Conservation (phyloP, 1,140 invertebrate species). For the Drosophila willistoni region DNA sequence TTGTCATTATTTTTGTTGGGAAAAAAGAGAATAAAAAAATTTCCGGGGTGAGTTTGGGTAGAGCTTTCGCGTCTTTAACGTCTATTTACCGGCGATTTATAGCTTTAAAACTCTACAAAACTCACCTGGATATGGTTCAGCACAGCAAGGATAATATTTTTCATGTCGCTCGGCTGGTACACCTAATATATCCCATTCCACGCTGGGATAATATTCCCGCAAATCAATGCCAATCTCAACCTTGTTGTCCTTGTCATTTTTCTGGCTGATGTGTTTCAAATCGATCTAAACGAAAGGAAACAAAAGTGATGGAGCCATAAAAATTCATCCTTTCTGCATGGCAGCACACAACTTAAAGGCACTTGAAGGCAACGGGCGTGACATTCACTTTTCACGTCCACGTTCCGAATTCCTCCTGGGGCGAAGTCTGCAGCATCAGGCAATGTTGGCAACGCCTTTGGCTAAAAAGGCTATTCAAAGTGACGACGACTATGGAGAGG, state of each 20-base stretch:
- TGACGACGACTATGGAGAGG: slow-evolving; percentile 23
- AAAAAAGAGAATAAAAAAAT: not conserved
- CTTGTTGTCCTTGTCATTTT: slow-evolving; percentile 88
- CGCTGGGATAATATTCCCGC: slow-evolving; percentile 96
- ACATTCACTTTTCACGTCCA: slow-evolving; percentile 35
- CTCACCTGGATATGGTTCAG: slow-evolving; percentile 92
- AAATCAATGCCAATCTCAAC: slow-evolving; percentile 95
- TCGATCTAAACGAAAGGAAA: slow-evolving; percentile 88
- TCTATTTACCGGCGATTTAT: slow-evolving; percentile 51
- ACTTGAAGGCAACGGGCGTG: slow-evolving; percentile 55
- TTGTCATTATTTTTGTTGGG: not conserved
- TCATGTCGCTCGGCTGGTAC: slow-evolving; percentile 95
- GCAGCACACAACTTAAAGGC: slow-evolving; percentile 45
- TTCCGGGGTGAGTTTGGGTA: slow-evolving; percentile 73
- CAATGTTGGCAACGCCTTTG: slow-evolving; percentile 25
- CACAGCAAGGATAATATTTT: slow-evolving; percentile 94
- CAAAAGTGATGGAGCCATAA: slow-evolving; percentile 56
- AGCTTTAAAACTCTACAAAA: slow-evolving; percentile 73
- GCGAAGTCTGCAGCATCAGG: slow-evolving; percentile 41
- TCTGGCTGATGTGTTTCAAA: slow-evolving; percentile 94
- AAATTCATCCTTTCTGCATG: slow-evolving; percentile 14
- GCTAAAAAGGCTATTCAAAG: slow-evolving; percentile 2
- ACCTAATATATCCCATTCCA: slow-evolving; percentile 98
- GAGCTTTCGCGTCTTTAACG: slow-evolving; percentile 64
- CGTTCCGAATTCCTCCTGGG: slow-evolving; percentile 4